Base-by-base conservation (phyloP, 2,113 vertebrate species). In the Oreochromis aureus region DNA sequence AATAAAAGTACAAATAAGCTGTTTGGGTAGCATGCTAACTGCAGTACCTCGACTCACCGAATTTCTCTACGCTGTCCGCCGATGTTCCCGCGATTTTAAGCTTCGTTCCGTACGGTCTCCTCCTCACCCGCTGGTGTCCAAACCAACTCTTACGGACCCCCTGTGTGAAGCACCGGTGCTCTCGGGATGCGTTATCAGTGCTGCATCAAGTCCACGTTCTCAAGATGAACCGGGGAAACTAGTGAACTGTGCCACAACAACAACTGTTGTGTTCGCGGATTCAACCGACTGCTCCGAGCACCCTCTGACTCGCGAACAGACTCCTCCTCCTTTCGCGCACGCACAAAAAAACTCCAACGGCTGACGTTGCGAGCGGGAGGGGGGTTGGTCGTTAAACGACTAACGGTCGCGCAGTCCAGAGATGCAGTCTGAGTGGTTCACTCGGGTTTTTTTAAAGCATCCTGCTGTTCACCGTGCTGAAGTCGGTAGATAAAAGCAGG, bases 281-380 rank as follows among this genome's bases (percentile, higher is more conserved):
- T 85, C 53, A 39, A 44, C 39, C 66, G 78, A 87, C 81, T 36
- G 81, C 46, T 59, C 36, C 4, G 22, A 34, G 22, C 41, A 6
- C 27, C 27, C 46, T 53, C 73, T 78, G 46, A 32, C 56, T 85
- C 63, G 8, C 54, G 3, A 11, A 27, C 30, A 92, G 86, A 86
- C 95, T 96, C 95, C 93, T 91, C 95, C 96, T 94, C 92, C 85
- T 95, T 90, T 94, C 80, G 69, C 30, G 7, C 34, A 18, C 51
- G 59, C 22, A 39, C 16, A 84, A 66, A 61, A 84, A 66, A 61
- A 81, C 10, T 32, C 30, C 53, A 86, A 66, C n/a, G 27, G 53
- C 18, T 78, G n/a, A 11, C 30, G 89, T 73, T 36, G 69, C 54
- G 6, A 82, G 69, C 36, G 84, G 85, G 6, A 6, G 81, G 86